These are phyloP conservation scores for Brachymystax lenok DNA, from an alignment of 2,797 vertebrate genomes.

Conservation along the genomic window DNA sequence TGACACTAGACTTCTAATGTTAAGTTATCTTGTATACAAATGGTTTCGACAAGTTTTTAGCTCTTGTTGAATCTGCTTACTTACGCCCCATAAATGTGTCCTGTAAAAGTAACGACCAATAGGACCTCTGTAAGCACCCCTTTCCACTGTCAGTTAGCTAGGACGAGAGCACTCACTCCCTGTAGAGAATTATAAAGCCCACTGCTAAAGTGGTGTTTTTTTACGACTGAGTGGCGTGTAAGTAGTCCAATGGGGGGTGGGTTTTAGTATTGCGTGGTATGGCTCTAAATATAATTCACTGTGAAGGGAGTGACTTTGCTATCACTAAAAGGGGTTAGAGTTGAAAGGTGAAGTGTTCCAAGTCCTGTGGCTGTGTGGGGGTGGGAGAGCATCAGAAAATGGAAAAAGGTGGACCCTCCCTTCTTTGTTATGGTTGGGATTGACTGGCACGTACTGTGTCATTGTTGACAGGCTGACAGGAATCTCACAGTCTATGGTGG, in stretches of 20 bases:
- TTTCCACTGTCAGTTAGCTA: constrained; percentile 20
- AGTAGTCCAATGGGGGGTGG: constrained; percentile 63
- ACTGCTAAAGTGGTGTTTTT: constrained; percentile 50
- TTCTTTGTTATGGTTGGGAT: constrained; percentile 14
- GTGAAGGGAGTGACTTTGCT: constrained; percentile 60
- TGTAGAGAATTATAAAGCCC: constrained; percentile 46
- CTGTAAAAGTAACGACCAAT: constrained; percentile 11
- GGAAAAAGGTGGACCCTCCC: constrained; percentile 1
- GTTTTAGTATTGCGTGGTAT: constrained; percentile 49
- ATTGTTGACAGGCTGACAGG: constrained; percentile 7
- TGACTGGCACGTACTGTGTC: background rate
- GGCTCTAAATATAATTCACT: constrained; percentile 72
- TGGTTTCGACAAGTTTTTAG: constrained; percentile 1
- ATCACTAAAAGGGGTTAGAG: constrained; percentile 39
- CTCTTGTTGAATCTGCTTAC: constrained; percentile 33
- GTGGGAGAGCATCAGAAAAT: constrained; percentile 1
- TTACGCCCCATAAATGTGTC: constrained; percentile 35
- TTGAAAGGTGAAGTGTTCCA: constrained; percentile 8
- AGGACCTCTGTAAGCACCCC: constrained; percentile 8
- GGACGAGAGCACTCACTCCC: constrained; percentile 44
- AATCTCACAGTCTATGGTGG: constrained; percentile 9
- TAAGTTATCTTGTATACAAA: constrained; percentile 39
- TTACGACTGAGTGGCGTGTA: constrained; percentile 62
- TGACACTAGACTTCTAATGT: constrained; percentile 26
- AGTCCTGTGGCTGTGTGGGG: constrained; percentile 36